Base-by-base conservation (phyloP, 23 tunicate species). In the Botrylloides violaceus region DNA sequence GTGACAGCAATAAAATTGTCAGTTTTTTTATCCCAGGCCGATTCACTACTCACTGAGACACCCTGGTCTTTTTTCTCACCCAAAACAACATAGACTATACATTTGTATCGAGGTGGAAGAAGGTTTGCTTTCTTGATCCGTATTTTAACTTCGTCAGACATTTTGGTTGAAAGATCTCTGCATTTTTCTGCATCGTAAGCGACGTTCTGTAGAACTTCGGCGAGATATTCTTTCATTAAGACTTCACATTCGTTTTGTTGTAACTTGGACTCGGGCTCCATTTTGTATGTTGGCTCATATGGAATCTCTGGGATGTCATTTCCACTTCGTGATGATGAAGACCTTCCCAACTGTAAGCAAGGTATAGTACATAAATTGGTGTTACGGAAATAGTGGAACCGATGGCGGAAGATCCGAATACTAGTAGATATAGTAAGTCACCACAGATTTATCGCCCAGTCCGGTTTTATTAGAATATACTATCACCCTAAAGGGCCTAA, bases 11-110 rank as follows among this genome's bases (percentile, higher is more conserved):
- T 74, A 63, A 56, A 79, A 55, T 63, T 77, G 73, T 88, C 96
- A 37, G 27, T 73, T 24, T 53, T 62, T 12, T 77, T 57, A 58
- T 88, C 96, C 96, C 96, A 88, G 28, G 88, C 88, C 36, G 83
- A 88, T 60, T 73, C 26, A 35, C 96, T 88, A 34, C 84, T 79
- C 33, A 88, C 88, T 32, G 64, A 63, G 26, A 88, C 39, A 7
- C 77, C 84, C 60, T 88, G 96, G 25, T 77, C 84, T 32, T 37
- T 70, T 43, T 77, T 88, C 53, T 88, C 84, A 0, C 96, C 96
- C 35, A 88, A 61, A 1, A 64, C 80, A 9, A 88, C 88, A 29
- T 77, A 83, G 26, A 82, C 80, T 3, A 88, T 66, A 61, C 96
- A 88, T 66, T 88, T 88, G 72, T 88, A 88, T 31, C 96, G 64